These are phyloP conservation scores for Hippoglossus hippoglossus DNA, from an alignment of 2,797 vertebrate genomes.

Conservation along the genomic window DNA sequence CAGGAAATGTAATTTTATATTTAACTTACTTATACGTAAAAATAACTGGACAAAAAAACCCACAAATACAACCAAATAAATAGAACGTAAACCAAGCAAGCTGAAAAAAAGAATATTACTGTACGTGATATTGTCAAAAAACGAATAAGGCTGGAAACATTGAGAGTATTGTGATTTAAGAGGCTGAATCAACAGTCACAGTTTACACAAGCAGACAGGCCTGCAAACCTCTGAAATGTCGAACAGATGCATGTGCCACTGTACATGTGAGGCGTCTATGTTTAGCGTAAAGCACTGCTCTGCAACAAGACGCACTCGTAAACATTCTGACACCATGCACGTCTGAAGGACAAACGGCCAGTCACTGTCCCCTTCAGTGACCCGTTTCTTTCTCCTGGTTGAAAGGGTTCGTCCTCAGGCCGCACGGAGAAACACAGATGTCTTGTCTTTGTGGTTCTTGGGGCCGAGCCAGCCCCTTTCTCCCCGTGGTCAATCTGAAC, in stretches of 20 bases:
- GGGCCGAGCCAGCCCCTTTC: slow-evolving; percentile 4
- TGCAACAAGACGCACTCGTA: background rate
- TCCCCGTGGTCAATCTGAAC: background rate
- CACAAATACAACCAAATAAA: too few relatives aligned
- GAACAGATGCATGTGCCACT: background rate
- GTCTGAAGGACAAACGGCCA: background rate
- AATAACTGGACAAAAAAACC: too few relatives aligned
- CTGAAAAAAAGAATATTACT: too few relatives aligned
- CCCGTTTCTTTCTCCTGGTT: background rate
- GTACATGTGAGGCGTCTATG: background rate
- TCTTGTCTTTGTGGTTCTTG: slow-evolving; percentile 37
- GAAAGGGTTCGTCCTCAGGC: background rate
- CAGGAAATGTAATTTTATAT: too few relatives aligned
- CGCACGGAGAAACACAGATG: slow-evolving; percentile 39
- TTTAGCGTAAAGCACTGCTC: too few relatives aligned
- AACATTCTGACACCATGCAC: background rate
- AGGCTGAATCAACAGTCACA: background rate
- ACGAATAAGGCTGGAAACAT: too few relatives aligned
- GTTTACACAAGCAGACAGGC: background rate
- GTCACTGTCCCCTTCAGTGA: background rate
- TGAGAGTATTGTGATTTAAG: background rate
- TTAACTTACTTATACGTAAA: too few relatives aligned
- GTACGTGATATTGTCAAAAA: too few relatives aligned
- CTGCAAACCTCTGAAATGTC: background rate
- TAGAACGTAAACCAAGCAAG: too few relatives aligned